Base-by-base conservation (phyloP, 1,140 invertebrate species). In the Ridgeia piscesae region DNA sequence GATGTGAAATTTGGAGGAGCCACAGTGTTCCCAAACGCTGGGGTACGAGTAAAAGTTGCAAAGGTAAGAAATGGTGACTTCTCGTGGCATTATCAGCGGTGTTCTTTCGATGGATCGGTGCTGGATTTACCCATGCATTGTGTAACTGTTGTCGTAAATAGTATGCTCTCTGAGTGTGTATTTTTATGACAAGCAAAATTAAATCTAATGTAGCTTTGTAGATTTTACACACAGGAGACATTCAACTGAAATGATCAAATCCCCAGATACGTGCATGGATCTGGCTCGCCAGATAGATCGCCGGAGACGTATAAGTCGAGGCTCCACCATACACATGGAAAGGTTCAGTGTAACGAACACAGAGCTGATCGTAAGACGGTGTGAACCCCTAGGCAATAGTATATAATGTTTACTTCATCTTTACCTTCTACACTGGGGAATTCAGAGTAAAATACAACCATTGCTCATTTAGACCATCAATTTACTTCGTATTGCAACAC, bases 1-100 rank as follows among this genome's bases (percentile, higher is more conserved):
- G 98, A 99, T 94, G 98, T 99, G 91, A 97, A 98, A 89, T 98
- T 98, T 96, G 98, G 98, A 11, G 98, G 98, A 35, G 98, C 98
- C 27, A 99, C 98, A 0, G 98, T 99, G 48, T 99, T 99, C 95
- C 98, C 98, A 0, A 96, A 97, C 91, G 96, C 99, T 50, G 97
- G 97, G 48, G 96, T 98, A 27, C 92, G 92, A 35, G 90, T 94
- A 1, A 35, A 31, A 11, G 93, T 93, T 14, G 58, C 50, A 58
- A 93, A 93, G 92, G 94, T 21, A 77, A 77, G 58, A n/a, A n/a
- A n/a, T 77, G 11, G 58, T 77, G 58, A 21, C 27, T 77, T 77
- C 58, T 77, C 58, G 17, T 21, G 11, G 14, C 42, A n/a, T 88
- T 35, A 17, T 34, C 27, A 50, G 35, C 89, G 33, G 17, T 90